Conservation (phyloP, 2,888 invertebrate species). For the Adelognathus sp. region DNA sequence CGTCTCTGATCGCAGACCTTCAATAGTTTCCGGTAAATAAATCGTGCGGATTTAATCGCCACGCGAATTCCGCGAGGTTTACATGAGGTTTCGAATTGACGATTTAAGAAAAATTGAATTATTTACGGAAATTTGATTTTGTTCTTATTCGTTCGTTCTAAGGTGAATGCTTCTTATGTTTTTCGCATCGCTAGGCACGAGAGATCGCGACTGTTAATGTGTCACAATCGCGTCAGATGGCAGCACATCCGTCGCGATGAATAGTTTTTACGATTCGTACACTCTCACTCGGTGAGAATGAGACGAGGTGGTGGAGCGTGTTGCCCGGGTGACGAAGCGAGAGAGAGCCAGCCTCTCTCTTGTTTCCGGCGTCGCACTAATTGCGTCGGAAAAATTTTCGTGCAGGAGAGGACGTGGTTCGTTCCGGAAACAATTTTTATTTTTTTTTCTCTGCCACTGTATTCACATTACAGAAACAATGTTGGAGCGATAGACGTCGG, state of each 20-base stretch:
- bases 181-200: constrained; percentile 27
- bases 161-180: neutral
- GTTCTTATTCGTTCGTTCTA: no score
- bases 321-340: constrained; percentile 54
- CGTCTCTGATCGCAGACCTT: constrained; percentile 43
- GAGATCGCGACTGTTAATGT: constrained; percentile 31
- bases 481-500: neutral
- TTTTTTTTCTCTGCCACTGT: neutral
- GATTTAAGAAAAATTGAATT: neutral
- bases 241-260: constrained; percentile 33
- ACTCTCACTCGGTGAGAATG: constrained; percentile 67
- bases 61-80: neutral
- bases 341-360: constrained; percentile 40
- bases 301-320: constrained; percentile 72
- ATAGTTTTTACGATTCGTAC: neutral
- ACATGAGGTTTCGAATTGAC: neutral
- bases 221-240: constrained; percentile 54
- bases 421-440: constrained; percentile 44
- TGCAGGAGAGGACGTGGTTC: constrained; percentile 37
- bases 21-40: constrained; percentile 21
- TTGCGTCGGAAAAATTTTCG: constrained; percentile 54
- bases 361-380: constrained; percentile 45
- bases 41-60: neutral
- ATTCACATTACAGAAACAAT: constrained; percentile 43
- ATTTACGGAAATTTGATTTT: neutral